Percentiles rank a stretch among this genome's conserved stretches.
Conservation (phyloP, 2,888 invertebrate genomes). For the Drosophila meridiana region DNA sequence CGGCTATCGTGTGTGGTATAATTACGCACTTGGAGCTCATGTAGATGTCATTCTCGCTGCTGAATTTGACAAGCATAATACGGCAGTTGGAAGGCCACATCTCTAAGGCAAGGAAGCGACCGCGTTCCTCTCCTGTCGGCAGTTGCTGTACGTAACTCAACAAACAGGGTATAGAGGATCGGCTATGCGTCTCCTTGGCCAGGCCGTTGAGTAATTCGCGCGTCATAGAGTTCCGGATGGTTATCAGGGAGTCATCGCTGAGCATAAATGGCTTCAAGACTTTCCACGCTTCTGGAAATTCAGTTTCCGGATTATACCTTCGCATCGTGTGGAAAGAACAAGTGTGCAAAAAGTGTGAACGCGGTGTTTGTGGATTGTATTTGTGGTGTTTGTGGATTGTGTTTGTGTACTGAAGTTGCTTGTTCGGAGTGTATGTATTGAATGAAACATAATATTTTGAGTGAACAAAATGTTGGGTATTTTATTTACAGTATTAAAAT, state of each 20-base stretch:
- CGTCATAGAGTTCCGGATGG: conserved; percentile 90
- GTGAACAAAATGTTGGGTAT: conserved; percentile 57
- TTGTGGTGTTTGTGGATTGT: neutral
- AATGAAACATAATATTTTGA: conserved; percentile 5
- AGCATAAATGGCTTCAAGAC: conserved; percentile 87
- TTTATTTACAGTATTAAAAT: conserved; percentile 38
- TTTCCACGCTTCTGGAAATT: conserved; percentile 64
- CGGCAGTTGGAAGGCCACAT: conserved; percentile 99
- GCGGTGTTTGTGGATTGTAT: neutral
- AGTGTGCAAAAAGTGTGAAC: neutral
- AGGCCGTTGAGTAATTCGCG: conserved; percentile 92
- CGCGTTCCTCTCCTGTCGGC: conserved; percentile 95
- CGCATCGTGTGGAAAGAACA: neutral
- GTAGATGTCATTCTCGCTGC: conserved; percentile 91
- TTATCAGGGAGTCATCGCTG: conserved; percentile 89
- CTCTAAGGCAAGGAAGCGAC: conserved; percentile 97
- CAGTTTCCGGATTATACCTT: conserved; percentile 43
- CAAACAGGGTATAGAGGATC: conserved; percentile 94
- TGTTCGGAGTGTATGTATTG: neutral
- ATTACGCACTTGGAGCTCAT: conserved; percentile 98
- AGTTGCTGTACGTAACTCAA: conserved; percentile 97
- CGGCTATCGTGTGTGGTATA: conserved; percentile 95
- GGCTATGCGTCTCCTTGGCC: conserved; percentile 89
- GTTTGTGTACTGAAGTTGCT: neutral
- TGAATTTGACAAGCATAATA: conserved; percentile 93